Percentiles rank a stretch among this genome's conserved stretches.
Conservation (phyloP, 2,113 vertebrate genomes). For the Vulpes ferrilata region DNA sequence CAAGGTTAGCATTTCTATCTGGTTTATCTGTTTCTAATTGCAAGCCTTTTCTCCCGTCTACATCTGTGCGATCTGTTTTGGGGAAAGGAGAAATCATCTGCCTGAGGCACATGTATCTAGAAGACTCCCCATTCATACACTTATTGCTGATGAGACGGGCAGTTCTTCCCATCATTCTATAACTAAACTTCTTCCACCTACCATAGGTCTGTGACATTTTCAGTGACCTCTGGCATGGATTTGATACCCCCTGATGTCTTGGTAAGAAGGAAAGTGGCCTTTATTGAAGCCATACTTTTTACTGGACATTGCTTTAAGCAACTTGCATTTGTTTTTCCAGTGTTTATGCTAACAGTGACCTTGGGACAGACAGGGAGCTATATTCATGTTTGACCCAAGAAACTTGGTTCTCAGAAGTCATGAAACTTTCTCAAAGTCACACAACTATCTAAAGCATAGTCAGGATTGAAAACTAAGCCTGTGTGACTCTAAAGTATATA, state of each 20-base stretch:
- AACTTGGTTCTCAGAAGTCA: background rate
- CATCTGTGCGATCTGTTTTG: background rate
- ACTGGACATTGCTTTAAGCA: background rate
- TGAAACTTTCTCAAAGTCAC: background rate
- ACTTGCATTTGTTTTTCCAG: background rate
- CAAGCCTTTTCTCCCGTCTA: background rate
- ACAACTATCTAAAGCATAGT: background rate
- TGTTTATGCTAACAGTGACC: background rate
- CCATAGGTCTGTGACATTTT: background rate
- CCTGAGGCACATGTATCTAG: background rate
- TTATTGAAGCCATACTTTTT: background rate
- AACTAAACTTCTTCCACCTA: background rate
- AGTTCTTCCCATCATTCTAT: background rate
- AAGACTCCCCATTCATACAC: fast-evolving
- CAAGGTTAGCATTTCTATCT: background rate
- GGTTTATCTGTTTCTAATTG: background rate
- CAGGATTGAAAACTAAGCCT: background rate
- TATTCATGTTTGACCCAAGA: background rate
- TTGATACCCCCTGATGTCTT: background rate
- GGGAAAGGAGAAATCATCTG: background rate
- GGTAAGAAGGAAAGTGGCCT: background rate
- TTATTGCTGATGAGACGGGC: background rate
- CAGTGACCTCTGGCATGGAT: background rate
- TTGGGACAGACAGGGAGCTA: background rate
- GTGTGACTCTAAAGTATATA: background rate